Evolutionary conservation across 2,113 vertebrate genomes (phyloP).

Genomic region (Centropus bengalensis): DNA sequence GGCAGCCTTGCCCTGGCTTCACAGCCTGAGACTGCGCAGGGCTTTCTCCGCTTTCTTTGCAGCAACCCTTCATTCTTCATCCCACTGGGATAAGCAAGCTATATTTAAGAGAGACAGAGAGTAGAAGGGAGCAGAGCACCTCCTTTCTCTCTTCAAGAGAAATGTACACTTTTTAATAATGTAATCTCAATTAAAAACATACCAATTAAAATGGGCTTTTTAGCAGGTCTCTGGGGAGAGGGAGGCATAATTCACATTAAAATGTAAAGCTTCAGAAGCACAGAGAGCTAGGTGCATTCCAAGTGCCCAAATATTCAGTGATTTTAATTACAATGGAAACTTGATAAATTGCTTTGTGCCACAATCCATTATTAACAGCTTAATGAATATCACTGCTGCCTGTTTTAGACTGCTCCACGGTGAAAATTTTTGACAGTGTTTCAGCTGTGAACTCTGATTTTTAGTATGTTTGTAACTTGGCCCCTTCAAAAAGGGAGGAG

Average conservation of each 20-base stretch:
- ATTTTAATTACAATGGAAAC: conserved; percentile 73
- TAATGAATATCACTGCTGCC: conserved; percentile 62
- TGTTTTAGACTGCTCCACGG: background rate
- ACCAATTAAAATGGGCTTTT: conserved; percentile 66
- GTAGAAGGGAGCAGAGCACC: background rate
- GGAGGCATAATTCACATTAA: conserved; percentile 59
- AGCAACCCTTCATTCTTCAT: background rate
- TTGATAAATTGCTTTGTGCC: conserved; percentile 69
- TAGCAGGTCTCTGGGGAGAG: conserved; percentile 50
- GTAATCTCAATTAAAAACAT: conserved; percentile 66
- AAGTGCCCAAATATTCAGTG: conserved; percentile 60
- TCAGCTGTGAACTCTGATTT: background rate
- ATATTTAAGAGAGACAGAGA: background rate
- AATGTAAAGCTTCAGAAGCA: conserved; percentile 61
- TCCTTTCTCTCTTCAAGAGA: conserved; percentile 39
- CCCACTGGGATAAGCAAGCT: background rate
- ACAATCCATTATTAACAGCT: conserved; percentile 65
- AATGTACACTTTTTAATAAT: conserved; percentile 61
- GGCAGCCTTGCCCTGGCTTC: background rate
- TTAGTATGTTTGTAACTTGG: background rate
- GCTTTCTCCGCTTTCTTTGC: background rate
- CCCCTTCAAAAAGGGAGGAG: background rate
- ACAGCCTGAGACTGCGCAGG: background rate
- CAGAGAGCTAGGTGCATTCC: conserved; percentile 58
- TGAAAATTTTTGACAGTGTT: conserved; percentile 33